Percentiles rank a stretch among this genome's conserved stretches.
phyloP scores from a whole-genome alignment of 2,888 invertebrate species.

The Zeuzera pyrina region DNA sequence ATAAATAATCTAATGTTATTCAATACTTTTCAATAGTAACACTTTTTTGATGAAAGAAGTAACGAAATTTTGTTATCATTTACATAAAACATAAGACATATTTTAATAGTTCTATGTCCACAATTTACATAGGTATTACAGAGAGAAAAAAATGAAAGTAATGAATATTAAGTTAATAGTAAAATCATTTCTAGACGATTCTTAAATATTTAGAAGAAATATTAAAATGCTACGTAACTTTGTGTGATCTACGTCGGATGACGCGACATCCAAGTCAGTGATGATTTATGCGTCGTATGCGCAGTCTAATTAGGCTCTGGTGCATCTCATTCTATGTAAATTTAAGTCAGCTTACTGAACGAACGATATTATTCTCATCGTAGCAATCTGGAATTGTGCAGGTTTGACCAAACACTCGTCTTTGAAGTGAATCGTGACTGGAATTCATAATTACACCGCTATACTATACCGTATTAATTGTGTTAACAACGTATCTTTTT shows the following conservation, averaged over 20 bases:
- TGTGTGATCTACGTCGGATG: slow-evolving; percentile 22
- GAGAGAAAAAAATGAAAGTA: background rate
- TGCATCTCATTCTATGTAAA: slow-evolving; percentile 59
- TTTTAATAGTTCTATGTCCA: too few species aligned
- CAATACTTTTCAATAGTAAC: too few species aligned
- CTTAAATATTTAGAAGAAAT: too few species aligned
- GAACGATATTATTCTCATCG: slow-evolving; percentile 31
- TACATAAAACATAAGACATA: too few species aligned
- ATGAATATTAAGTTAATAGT: too few species aligned
- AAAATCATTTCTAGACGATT: background rate
- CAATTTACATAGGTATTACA: background rate
- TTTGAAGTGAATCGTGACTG: slow-evolving; percentile 10
- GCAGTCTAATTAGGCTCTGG: slow-evolving; percentile 51
- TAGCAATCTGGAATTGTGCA: slow-evolving; percentile 24
- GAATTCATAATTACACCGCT: too few species aligned
- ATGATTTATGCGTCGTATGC: slow-evolving; percentile 47
- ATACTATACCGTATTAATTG: too few species aligned
- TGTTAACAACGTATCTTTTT: too few species aligned
- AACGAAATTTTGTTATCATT: too few species aligned
- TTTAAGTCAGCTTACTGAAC: slow-evolving; percentile 28
- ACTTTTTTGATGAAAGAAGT: too few species aligned
- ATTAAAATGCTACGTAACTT: too few species aligned
- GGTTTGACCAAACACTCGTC: slow-evolving; percentile 28
- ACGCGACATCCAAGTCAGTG: slow-evolving; percentile 30
- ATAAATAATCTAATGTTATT: too few species aligned